phyloP scores from a whole-genome alignment of 2,888 invertebrate species.

The Drosophila incognita region DNA sequence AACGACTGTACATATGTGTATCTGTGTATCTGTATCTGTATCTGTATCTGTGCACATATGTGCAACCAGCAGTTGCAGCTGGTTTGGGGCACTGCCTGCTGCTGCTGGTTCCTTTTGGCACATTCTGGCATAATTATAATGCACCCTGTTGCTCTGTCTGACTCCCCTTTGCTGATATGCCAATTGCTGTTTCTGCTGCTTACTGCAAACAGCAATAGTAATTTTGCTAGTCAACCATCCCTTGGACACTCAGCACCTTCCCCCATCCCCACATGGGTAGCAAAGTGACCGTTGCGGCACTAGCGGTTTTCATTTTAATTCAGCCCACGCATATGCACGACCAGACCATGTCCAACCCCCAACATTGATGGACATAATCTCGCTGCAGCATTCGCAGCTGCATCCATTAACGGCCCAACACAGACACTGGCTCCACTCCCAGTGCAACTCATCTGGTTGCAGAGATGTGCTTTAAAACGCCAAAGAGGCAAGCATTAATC shows the following conservation, averaged over 20 bases:
- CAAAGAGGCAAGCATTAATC: not conserved
- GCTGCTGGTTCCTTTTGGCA: constrained; percentile 44
- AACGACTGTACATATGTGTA: not conserved
- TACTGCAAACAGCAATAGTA: constrained; percentile 21
- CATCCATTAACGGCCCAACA: constrained; percentile 26
- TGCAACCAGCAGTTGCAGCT: constrained; percentile 7
- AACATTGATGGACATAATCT: constrained; percentile 30
- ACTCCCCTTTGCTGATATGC: constrained; percentile 8
- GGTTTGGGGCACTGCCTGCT: not conserved
- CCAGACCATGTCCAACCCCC: constrained; percentile 14
- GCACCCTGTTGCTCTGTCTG: constrained; percentile 41
- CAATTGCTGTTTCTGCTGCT: constrained; percentile 19
- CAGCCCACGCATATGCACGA: constrained; percentile 29
- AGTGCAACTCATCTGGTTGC: not conserved
- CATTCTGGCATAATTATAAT: constrained; percentile 80
- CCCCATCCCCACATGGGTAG: constrained; percentile 10
- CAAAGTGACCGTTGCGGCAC: constrained; percentile 59
- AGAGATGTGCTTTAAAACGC: constrained; percentile 24
- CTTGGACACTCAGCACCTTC: not conserved
- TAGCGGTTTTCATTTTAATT: constrained; percentile 55
- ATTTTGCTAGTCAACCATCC: constrained; percentile 29
- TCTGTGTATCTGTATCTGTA: not conserved
- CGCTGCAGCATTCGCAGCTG: constrained; percentile 9
- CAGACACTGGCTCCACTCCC: constrained; percentile 7
- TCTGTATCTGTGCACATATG: constrained; percentile 2